Conservation (phyloP, 2,888 invertebrate species). For the Meteorus cinctellus region DNA sequence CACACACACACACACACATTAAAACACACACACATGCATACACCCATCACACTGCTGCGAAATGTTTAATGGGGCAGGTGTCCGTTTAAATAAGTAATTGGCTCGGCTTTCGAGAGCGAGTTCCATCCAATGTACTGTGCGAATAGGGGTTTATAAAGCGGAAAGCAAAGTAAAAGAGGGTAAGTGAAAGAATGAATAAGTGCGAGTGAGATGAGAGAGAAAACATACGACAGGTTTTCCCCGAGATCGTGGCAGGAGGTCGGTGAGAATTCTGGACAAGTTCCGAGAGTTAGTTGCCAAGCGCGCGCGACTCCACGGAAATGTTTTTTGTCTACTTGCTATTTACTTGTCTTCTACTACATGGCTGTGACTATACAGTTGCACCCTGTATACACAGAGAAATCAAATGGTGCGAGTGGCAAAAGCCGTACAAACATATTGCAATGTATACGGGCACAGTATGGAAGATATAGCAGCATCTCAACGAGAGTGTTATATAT, state of each 20-base stretch:
- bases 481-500: constrained; percentile 3
- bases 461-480: neutral
- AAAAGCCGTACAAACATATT: no score
- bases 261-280: constrained; percentile 42
- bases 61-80: constrained; percentile 41
- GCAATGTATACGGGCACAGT: neutral
- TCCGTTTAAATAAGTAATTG: constrained; percentile 45
- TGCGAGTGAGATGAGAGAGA: neutral
- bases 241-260: constrained; percentile 36
- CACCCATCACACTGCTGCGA: constrained; percentile 20
- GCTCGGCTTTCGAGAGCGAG: constrained; percentile 11
- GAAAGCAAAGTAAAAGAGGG: neutral
- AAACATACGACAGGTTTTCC: constrained; percentile 33
- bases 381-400: neutral
- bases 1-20: neutral
- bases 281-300: constrained; percentile 34
- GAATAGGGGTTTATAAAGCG: no score
- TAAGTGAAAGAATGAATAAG: neutral
- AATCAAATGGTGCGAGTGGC: no score
- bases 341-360: constrained; percentile 12
- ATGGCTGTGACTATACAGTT: neutral
- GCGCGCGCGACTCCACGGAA: constrained; percentile 25
- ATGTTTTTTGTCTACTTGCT: constrained; percentile 27
- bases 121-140: constrained; percentile 1
- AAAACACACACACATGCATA: neutral